Percentiles rank a stretch among this genome's conserved stretches.
Evolutionary conservation across 2,797 vertebrate species (phyloP).

Genomic region (Sebastes hubbsi): DNA sequence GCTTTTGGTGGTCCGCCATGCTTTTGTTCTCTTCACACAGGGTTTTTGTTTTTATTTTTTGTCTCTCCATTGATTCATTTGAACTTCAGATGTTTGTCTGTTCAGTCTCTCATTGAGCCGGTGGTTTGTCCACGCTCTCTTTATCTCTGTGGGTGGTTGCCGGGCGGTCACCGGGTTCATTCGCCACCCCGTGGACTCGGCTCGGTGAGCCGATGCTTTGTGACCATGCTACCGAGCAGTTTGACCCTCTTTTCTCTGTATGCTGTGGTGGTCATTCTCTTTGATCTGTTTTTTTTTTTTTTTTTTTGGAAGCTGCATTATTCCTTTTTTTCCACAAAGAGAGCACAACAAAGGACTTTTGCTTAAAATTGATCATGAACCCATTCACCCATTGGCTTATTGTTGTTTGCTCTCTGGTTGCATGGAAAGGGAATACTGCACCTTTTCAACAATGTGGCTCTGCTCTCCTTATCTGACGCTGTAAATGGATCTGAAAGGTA

Average conservation of each 20-base stretch:
- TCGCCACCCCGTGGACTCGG: constrained; percentile 34
- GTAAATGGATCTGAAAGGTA: constrained; percentile 50
- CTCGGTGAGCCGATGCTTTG: constrained; percentile 58
- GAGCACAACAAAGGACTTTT: constrained; percentile 53
- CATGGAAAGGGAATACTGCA: constrained; percentile 79
- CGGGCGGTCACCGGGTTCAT: constrained; percentile 52
- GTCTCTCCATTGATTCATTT: constrained; percentile 80
- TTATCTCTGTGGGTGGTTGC: constrained; percentile 69
- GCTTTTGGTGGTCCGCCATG: constrained; percentile 87
- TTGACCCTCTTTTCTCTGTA: constrained; percentile 66
- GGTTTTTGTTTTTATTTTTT: constrained; percentile 43
- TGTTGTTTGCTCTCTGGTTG: constrained; percentile 53
- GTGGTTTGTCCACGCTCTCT: constrained; percentile 62
- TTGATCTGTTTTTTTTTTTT: constrained; percentile 56
- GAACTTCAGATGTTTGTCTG: constrained; percentile 68
- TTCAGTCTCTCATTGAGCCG: constrained; percentile 72
- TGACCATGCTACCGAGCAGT: constrained; percentile 66
- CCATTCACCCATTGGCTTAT: constrained; percentile 32
- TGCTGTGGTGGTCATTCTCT: constrained; percentile 74
- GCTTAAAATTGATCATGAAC: constrained; percentile 23
- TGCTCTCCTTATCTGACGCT: constrained; percentile 64
- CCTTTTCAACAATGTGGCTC: constrained; percentile 67
- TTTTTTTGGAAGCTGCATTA: constrained; percentile 80
- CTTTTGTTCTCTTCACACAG: constrained; percentile 66
- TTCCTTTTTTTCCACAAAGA: constrained; percentile 57